Base-by-base conservation (phyloP, 1,140 invertebrate genomes). In the Leptinotarsa lineolata region DNA sequence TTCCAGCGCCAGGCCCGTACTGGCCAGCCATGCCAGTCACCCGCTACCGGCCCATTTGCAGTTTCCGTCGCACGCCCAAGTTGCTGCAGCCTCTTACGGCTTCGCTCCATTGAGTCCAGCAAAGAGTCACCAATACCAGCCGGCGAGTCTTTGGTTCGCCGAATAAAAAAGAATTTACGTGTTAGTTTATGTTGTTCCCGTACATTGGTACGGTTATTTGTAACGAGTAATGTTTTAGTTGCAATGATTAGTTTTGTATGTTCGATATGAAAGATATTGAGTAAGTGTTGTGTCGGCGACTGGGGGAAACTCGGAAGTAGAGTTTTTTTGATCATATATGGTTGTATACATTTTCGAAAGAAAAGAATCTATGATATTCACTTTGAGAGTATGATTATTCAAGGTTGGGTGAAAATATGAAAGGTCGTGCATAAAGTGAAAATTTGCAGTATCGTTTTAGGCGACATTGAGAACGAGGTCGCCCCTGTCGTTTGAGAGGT, bases 31-130 rank as follows among this genome's bases (percentile, higher is more conserved):
- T 82, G 87, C 92, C 68, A 88, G 90, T 70, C 93, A 95, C 83
- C 94, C 94, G 69, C 85, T 95, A 78, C 94, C 94, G 72, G 94
- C 94, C 11, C 94, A 95, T 84, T 90, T 95, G 86, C 94, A 94
- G 84, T 91, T 92, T 80, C 90, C 89, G 73, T 87, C 89, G 24
- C 90, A 91, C 78, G 87, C 89, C 70, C 89, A 90, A 81, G 85
- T 83, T 74, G 85, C 90, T 75, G 87, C 88, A n/a, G 89, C 89
- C 20, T 88, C 87, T 75, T 90, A 92, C 79, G 90, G 90, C 61
- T 90, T 91, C 82, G 88, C 88, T 12, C 90, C 91, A 18, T 85
- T 93, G 65, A 93, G 92, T 81, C 92, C 92, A 65, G 91, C 91
- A 79, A 90, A 88, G 81, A 88, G 89, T 80, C 89, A 90, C 80